Conservation (phyloP, 2,113 vertebrate genomes). For the Neomonachus schauinslandi region DNA sequence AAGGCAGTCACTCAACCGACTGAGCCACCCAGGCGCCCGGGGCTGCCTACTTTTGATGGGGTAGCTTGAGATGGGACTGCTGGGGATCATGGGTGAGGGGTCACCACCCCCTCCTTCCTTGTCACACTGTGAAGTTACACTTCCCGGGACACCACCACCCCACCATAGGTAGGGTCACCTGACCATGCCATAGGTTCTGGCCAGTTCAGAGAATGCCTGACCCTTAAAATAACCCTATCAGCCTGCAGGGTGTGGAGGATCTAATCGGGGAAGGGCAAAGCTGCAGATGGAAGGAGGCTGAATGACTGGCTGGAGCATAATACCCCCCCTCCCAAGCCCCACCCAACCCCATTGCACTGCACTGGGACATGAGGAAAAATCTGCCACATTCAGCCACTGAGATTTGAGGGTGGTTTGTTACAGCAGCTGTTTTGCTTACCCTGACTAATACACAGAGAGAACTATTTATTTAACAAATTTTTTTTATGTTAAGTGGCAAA, state of each 20-base stretch:
- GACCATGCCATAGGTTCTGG: accelerated
- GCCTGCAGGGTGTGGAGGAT: neutral
- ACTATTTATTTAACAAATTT: neutral
- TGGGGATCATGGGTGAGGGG: accelerated
- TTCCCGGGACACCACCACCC: neutral
- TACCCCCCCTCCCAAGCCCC: neutral
- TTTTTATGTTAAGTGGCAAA: neutral
- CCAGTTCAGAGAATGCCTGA: neutral
- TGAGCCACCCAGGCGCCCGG: too few species aligned
- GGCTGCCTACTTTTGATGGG: neutral
- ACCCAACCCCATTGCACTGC: neutral
- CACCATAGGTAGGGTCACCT: accelerated
- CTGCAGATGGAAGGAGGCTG: neutral
- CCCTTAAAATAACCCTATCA: neutral
- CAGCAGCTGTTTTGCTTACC: neutral
- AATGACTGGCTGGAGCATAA: neutral
- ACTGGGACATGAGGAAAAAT: neutral
- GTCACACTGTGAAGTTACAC: accelerated
- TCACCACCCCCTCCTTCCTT: accelerated
- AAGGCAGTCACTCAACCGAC: too few species aligned
- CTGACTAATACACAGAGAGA: neutral
- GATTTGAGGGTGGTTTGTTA: neutral
- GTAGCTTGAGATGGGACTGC: neutral
- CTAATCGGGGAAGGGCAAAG: accelerated
- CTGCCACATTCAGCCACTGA: neutral